These are phyloP conservation scores for Gadus macrocephalus DNA, from an alignment of 2,113 vertebrate species.

Conservation along the genomic window DNA sequence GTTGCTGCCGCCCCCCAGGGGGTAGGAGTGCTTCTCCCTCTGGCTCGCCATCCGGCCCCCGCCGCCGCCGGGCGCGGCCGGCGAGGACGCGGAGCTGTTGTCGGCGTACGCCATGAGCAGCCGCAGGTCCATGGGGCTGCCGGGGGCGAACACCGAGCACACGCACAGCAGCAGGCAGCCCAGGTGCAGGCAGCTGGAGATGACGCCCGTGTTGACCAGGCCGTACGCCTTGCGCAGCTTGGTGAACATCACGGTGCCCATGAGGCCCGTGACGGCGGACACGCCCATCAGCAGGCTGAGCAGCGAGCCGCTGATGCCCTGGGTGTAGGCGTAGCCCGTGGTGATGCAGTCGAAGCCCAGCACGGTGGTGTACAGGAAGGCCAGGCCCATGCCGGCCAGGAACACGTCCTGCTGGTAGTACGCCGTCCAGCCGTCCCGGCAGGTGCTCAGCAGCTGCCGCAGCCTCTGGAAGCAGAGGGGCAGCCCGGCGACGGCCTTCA, in stretches of 20 bases:
- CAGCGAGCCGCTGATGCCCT: constrained; percentile 77
- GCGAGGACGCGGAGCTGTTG: constrained; percentile 52
- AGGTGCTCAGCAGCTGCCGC: constrained; percentile 60
- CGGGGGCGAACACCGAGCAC: constrained; percentile 77
- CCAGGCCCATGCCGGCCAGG: constrained; percentile 75
- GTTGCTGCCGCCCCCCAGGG: constrained; percentile 67
- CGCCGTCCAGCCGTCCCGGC: constrained; percentile 69
- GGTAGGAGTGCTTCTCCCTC: constrained; percentile 62
- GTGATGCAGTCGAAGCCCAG: constrained; percentile 81
- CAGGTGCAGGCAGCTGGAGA: constrained; percentile 75
- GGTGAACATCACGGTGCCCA: constrained; percentile 77
- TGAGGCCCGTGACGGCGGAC: constrained; percentile 70
- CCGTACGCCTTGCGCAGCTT: constrained; percentile 70
- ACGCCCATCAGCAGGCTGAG: constrained; percentile 78
- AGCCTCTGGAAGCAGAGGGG: constrained; percentile 58
- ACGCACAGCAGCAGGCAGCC: constrained; percentile 74
- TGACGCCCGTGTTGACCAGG: constrained; percentile 71
- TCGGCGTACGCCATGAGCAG: constrained; percentile 60
- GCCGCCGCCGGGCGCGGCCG: background rate
- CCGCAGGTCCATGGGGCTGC: constrained; percentile 75
- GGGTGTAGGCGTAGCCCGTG: constrained; percentile 74
- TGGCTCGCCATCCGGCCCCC: constrained; percentile 54
- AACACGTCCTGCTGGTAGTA: constrained; percentile 75
- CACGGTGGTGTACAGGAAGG: constrained; percentile 78
- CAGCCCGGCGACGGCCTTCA: constrained; percentile 46